Conservation (phyloP, 2,797 vertebrate species). For the Yasuhikotakia modesta region DNA sequence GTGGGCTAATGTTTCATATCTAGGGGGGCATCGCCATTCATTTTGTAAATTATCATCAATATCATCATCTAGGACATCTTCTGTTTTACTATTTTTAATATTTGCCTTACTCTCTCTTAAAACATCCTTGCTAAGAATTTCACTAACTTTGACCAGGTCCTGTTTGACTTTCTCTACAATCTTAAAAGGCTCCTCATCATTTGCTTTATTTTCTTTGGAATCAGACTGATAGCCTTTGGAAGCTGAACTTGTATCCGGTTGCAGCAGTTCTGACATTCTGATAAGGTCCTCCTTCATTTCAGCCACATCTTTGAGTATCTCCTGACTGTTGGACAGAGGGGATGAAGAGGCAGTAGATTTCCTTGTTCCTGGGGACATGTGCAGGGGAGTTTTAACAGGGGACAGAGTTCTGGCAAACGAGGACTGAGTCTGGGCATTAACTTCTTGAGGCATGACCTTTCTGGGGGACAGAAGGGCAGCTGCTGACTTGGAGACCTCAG, state of each 20-base stretch:
- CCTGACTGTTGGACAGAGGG: constrained; percentile 95
- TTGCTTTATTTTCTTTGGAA: constrained; percentile 88
- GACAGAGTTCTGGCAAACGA: constrained; percentile 87
- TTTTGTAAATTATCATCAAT: constrained; percentile 91
- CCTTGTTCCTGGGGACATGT: constrained; percentile 83
- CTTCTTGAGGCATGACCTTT: constrained; percentile 85
- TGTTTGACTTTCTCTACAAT: constrained; percentile 99
- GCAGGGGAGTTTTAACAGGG: constrained; percentile 87
- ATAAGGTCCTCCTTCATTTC: constrained; percentile 99
- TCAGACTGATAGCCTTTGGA: constrained; percentile 89
- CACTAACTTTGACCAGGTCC: constrained; percentile 98
- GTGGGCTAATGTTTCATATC: constrained; percentile 86
- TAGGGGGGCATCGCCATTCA: constrained; percentile 80
- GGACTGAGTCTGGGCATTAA: constrained; percentile 81
- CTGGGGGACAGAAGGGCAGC: constrained; percentile 89
- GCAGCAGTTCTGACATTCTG: constrained; percentile 97
- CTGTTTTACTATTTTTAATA: constrained; percentile 80
- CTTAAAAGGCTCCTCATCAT: constrained; percentile 95
- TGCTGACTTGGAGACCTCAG: constrained; percentile 89
- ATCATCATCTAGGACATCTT: constrained; percentile 93
- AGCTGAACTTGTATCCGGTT: constrained; percentile 87
- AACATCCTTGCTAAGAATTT: constrained; percentile 95
- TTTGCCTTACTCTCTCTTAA: constrained; percentile 83
- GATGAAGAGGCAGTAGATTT: constrained; percentile 83
- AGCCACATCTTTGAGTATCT: constrained; percentile 97